Base-by-base conservation (phyloP, 2,797 vertebrate genomes). In the Myripristis jacobus region DNA sequence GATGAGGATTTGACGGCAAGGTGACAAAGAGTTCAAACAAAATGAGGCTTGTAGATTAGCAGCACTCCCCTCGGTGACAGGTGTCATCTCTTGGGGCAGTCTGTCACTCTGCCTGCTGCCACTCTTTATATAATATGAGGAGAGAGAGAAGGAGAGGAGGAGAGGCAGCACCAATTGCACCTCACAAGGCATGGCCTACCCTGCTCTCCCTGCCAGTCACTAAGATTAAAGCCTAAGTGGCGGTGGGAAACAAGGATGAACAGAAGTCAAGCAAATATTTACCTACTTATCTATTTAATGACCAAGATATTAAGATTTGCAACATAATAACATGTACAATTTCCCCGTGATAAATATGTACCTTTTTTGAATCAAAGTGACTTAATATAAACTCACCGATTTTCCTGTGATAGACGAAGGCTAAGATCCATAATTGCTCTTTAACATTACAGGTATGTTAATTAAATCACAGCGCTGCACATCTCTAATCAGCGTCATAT, bases 51-150 rank as follows among this genome's bases (percentile, higher is more conserved):
- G 95, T 95, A 96, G 96, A 97, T 97, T 91, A 95, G 95, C 94
- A 92, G 92, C 92, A 95, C 95, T 96, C 96, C 95, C 95, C 94
- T 94, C 94, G 91, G 95, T 98, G 97, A 97, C 96, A 97, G 96
- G 95, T 97, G 96, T 96, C 96, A 97, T 97, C 97, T 98, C 96
- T 94, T 94, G 95, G 97, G 97, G 97, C 96, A 97, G 95, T 95
- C 95, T 96, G 95, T 96, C 94, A 94, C 95, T 96, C 95, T 96
- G 96, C 95, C 95, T 96, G 95, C 97, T 98, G 97, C 95, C 96
- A 97, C 95, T 96, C 95, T 96, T 95, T 96, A 96, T 96, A 97
- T 96, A 93, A 93, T 90, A 90, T 72, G 88, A 79, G 92, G 69
- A 83, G 80, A 73, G 76, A 71, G 65, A 63, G 68, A 69, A 69